Percentiles rank a stretch among this genome's conserved stretches.
phyloP scores from a whole-genome alignment of 2,888 invertebrate species.

The Cryptocephalus moraei region DNA sequence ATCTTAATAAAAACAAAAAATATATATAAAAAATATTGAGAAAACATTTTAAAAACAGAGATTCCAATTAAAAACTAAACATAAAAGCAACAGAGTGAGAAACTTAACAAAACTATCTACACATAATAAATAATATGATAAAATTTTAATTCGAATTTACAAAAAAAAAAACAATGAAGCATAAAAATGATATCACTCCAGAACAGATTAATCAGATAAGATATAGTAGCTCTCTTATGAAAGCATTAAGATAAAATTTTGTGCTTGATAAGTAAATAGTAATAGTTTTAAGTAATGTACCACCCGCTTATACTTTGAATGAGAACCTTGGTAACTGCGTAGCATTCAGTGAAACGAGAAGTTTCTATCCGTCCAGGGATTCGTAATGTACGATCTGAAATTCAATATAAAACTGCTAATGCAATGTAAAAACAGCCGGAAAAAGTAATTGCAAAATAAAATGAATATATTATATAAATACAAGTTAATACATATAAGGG shows the following conservation, averaged over 20 bases:
- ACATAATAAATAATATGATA: no score
- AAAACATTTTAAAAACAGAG: no score
- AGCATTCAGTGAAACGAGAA: slow-evolving; percentile 46
- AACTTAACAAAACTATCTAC: no score
- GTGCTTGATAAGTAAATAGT: slow-evolving; percentile 7
- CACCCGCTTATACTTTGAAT: slow-evolving; percentile 15
- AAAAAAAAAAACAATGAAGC: no score
- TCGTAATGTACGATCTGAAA: slow-evolving; percentile 57
- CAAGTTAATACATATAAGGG: no score
- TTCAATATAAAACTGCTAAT: background rate
- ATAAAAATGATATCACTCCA: no score
- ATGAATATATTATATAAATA: background rate
- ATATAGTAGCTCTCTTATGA: background rate
- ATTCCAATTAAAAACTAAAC: no score
- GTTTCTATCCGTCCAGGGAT: slow-evolving; percentile 55
- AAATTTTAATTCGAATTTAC: no score
- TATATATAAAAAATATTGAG: no score
- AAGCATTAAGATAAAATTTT: slow-evolving; percentile 8
- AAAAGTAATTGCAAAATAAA: background rate
- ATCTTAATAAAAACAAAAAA: no score
- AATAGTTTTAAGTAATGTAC: slow-evolving; percentile 14
- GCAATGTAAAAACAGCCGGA: background rate
- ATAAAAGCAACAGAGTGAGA: no score
- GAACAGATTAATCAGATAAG: no score
- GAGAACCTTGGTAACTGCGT: slow-evolving; percentile 21